Conservation (phyloP, 2,888 invertebrate genomes). For the Cistogaster globosa region DNA sequence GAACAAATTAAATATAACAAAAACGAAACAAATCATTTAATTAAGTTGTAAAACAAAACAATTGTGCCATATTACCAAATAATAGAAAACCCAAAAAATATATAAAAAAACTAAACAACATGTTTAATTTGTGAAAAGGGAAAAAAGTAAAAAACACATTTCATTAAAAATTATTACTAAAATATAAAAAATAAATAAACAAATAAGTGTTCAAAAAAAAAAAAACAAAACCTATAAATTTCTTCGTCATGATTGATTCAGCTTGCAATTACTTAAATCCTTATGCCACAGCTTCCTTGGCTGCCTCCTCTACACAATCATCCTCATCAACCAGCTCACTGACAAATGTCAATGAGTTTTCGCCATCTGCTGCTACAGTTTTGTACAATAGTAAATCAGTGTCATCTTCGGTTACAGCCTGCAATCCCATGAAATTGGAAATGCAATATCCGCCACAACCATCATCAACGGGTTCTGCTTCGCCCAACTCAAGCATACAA, state of each 20-base stretch:
- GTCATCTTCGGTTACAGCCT: slow-evolving; percentile 64
- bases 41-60: neutral
- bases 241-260: slow-evolving; percentile 79
- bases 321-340: slow-evolving; percentile 44
- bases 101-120: neutral
- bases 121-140: slow-evolving; percentile 9
- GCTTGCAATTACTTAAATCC: slow-evolving; percentile 81
- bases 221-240: neutral
- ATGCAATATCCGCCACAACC: slow-evolving; percentile 82
- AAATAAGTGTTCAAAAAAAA: slow-evolving; percentile 3
- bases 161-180: neutral
- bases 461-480: slow-evolving; percentile 82
- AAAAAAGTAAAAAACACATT: neutral
- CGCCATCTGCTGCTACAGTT: slow-evolving; percentile 59
- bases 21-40: neutral
- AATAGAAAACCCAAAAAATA: no score
- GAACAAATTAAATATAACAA: slow-evolving; percentile 17
- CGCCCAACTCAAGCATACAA: slow-evolving; percentile 81
- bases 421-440: slow-evolving; percentile 78
- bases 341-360: slow-evolving; percentile 68
- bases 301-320: slow-evolving; percentile 65
- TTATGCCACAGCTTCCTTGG: slow-evolving; percentile 75
- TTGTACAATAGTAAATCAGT: slow-evolving; percentile 60
- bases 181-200: slow-evolving; percentile 20
- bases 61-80: slow-evolving; percentile 51